Base-by-base conservation (phyloP, 2,888 invertebrate species). In the Oligia strigilis region DNA sequence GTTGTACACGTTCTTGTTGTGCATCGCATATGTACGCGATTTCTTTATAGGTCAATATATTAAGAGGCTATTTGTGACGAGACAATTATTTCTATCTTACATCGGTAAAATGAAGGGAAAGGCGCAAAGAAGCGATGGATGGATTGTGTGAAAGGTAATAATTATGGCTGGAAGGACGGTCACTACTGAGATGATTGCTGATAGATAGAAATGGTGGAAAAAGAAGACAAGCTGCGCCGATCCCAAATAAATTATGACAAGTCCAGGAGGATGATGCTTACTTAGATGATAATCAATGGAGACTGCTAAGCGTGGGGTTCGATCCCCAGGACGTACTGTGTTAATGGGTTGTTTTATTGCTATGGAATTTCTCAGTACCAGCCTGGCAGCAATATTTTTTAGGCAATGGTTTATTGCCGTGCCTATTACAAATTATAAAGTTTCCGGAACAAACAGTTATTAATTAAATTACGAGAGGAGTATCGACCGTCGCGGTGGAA, bases 41-140 rank as follows among this genome's bases (percentile, higher is more conserved):
- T 85, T 81, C 46, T 69, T 70, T 72, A 36, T 29, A 46, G 62
- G 49, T 43, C 67, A 64, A 43, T 43, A 14, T 43, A 65, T 36
- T 52, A 43, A 46, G 13, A 36, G 6, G 43, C 17, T 70, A n/a
- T 62, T 29, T 75, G 11, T 64, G 43, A 40, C 46, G 75, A 60
- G 43, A 55, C 60, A n/a, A 60, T 43, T 52, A 36, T 72, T 49
- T 49, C 58, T 11, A 80, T 74, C 14, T 36, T 23, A 67, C 6
- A 58, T 69, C 8, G 17, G 58, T 58, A 11, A 58, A 43, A 71
- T 64, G n/a, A 55, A 46, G 13, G 17, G 2, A 62, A 36, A 78
- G n/a, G 14, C 8, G 8, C 43, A 64, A 55, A 52, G 19, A 58
- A 19, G 36, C 5, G 14, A 62, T 46, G 0, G 14, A 40, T 23